Base-by-base conservation (phyloP, 92 coral and sea anemone species). In the Porites lobata region DNA sequence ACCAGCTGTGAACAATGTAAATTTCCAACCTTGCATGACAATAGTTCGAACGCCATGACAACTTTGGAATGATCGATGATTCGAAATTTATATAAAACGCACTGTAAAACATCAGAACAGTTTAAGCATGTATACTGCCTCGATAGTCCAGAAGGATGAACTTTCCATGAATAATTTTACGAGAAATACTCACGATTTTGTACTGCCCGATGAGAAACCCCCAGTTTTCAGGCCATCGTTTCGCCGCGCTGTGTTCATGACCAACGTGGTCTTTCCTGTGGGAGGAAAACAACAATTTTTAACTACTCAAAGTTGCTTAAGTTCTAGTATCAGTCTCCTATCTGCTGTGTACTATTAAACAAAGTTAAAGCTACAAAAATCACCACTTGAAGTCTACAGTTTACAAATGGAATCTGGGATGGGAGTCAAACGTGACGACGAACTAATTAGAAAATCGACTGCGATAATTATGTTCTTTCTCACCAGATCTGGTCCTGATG, bases 401-500 rank as follows among this genome's bases (percentile, higher is more conserved):
- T 77, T 29, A 57, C 81, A 59, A 24, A 76, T 50, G 43, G 19
- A 22, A 32, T 38, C 47, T 38, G 47, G 47, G 47, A 38, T 17
- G n/a, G n/a, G 32, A 15, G 19, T 59, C 47, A 21, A 76, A 53
- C 59, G 24, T 63, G 19, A 20, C 47, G 18, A 50, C 50, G 4
- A 79, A 67, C 56, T 26, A 70, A 68, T 43, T 18, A 70, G 47
- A 51, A 54, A 69, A 50, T 50, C 56, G 6, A 10, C 43, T 81
- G 50, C 20, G 50, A 59, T 20, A 76, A 19, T 17, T 59, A 18
- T 9, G 4, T 1, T 20, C 17, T 52, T 24, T 54, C 98, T 92
- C 76, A 97, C 99, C 99, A 97, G 70, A 97, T 97, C 81, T 97
- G 99, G 90, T 97, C 99, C 79, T 94, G 96, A 52, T 94, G 98